These are phyloP conservation scores for Cynopterus sphinx DNA, from an alignment of 2,797 vertebrate genomes.

Conservation along the genomic window DNA sequence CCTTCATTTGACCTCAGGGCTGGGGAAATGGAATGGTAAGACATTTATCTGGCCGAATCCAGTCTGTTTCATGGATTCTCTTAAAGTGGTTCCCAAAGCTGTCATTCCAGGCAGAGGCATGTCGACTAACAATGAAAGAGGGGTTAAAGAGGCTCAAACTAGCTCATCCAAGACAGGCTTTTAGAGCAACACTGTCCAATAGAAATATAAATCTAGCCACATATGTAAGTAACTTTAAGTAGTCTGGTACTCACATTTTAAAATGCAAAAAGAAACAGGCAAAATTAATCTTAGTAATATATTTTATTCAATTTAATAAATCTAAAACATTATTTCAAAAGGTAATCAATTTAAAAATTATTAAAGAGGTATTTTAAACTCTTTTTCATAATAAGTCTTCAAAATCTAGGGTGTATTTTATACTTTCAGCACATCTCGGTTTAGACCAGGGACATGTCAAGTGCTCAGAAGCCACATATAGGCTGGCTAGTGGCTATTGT, in stretches of 20 bases:
- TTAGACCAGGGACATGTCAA: background rate
- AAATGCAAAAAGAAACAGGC: background rate
- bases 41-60: background rate
- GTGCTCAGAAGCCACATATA: background rate
- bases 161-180: background rate
- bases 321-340: background rate
- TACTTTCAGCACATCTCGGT: background rate
- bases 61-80: background rate
- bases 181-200: background rate
- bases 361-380: background rate
- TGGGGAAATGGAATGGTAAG: background rate
- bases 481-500: background rate
- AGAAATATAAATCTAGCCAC: background rate
- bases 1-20: background rate
- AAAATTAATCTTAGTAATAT: background rate
- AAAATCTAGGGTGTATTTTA: background rate
- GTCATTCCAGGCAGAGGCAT: background rate
- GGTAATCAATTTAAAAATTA: background rate
- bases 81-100: background rate
- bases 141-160: background rate
- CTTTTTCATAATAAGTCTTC: background rate
- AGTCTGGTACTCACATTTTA: background rate
- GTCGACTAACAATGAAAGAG: background rate
- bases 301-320: background rate
- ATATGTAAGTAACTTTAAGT: background rate